Conservation (phyloP, 92 coral and sea anemone genomes). For the Porites lobata region DNA sequence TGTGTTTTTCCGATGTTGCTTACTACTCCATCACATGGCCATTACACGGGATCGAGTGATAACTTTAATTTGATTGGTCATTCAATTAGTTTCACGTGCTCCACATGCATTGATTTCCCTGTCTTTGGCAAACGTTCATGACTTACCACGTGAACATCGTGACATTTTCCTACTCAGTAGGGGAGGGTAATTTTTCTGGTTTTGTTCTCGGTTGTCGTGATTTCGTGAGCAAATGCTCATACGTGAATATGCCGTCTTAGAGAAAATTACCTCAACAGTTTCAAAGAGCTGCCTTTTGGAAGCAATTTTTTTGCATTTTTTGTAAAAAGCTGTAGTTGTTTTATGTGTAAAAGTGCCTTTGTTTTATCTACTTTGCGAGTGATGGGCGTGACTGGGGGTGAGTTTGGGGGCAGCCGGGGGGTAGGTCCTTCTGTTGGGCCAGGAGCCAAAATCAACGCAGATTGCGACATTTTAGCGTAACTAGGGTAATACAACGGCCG, state of each 20-base stretch:
- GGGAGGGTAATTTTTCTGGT: not conserved
- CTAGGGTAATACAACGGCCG: too few relatives aligned
- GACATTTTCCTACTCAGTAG: slow-evolving; percentile 1
- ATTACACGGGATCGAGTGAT: not conserved
- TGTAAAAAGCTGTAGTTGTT: too few relatives aligned
- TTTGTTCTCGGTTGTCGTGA: not conserved
- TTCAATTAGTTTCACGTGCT: slow-evolving; percentile 39
- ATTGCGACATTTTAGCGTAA: too few relatives aligned
- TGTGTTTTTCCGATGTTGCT: not conserved
- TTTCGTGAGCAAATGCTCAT: not conserved
- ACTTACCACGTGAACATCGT: slow-evolving; percentile 24
- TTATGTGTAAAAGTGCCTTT: too few relatives aligned
- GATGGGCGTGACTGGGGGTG: too few relatives aligned
- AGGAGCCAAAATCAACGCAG: too few relatives aligned
- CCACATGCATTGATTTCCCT: slow-evolving; percentile 8
- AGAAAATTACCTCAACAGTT: too few relatives aligned
- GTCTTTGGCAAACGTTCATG: not conserved
- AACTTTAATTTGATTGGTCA: slow-evolving; percentile 48
- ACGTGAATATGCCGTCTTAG: not conserved
- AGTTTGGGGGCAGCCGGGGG: too few relatives aligned
- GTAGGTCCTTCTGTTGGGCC: too few relatives aligned
- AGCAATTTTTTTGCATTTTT: too few relatives aligned
- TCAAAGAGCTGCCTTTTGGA: too few relatives aligned
- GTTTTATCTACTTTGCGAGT: too few relatives aligned
- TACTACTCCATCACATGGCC: slow-evolving; percentile 31